Base-by-base conservation (phyloP, 2,113 vertebrate species). In the Meleagris gallopavo region DNA sequence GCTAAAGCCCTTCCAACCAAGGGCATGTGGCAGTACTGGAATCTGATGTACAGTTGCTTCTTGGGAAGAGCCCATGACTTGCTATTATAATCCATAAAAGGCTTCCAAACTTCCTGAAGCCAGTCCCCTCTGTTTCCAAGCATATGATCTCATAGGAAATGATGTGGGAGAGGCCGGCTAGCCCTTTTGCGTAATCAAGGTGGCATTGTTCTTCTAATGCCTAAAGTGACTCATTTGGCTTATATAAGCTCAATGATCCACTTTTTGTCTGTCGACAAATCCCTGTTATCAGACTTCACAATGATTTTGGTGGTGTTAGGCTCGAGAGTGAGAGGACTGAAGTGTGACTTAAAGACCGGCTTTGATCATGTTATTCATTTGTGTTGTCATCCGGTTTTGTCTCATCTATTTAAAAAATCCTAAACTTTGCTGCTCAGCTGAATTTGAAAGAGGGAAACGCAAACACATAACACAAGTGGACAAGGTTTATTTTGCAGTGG, bases 131-230 rank as follows among this genome's bases (percentile, higher is more conserved):
- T 91, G 69, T 72, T 94, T 93, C 87, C 41, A 91, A 95, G 89
- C 36, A 43, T 57, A 86, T 96, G 95, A 96, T 90, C 93, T 97
- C 94, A 97, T 81, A 93, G 94, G 95, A 97, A 96, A 86, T 61
- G 64, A 91, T 72, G 32, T 94, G 95, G 79, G 94, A 96, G 94
- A 91, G 95, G 91, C 85, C 2, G 8, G 30, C 79, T 57, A 75
- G 74, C 2, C 50, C 61, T 89, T 88, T 67, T 86, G 75, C 93
- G 72, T 88, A 91, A 93, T 89, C 83, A 86, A 95, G 91, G 94
- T 96, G 15, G 34, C 21, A 72, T 94, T 96, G 89, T 91, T 95
- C 79, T 81, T 88, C 55, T 75, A 75, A 78, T 66, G 46, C 83
- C 20, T 57, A 1, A 45, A 83, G 61, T 81, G 76, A 61, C 67